phyloP scores from a whole-genome alignment of 2,888 invertebrate species.

The Megaustenia siamemsis region DNA sequence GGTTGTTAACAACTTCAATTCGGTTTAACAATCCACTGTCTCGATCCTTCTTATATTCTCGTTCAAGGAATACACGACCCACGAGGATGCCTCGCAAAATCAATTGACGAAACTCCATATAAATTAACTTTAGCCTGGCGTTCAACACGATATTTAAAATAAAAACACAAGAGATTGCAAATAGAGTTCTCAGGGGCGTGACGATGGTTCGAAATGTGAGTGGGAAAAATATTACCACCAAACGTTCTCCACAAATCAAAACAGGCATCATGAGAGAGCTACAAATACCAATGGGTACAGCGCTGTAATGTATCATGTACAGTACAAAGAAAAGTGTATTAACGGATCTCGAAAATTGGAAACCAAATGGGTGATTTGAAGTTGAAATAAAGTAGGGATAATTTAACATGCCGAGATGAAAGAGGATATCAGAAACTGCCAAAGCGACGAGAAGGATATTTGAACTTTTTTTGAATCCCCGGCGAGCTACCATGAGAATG shows the following conservation, averaged over 20 bases:
- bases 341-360: neutral
- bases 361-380: neutral
- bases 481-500: neutral
- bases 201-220: neutral
- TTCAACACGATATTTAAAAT: neutral
- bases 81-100: neutral
- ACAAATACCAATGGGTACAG: neutral
- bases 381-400: neutral
- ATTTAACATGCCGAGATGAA: neutral
- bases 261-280: neutral
- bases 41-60: neutral
- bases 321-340: neutral
- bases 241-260: neutral
- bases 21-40: neutral
- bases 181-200: neutral
- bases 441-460: constrained; percentile 12
- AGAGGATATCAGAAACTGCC: constrained; percentile 6
- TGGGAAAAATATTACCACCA: neutral
- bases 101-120: neutral
- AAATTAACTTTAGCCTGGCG: neutral
- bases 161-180: neutral
- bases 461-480: constrained; percentile 21
- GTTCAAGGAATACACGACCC: neutral
- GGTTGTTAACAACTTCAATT: neutral
- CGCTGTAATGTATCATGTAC: no score